Percentiles rank a stretch among this genome's conserved stretches.
These are phyloP conservation scores for Pocillopora grandis DNA, from an alignment of 92 coral and sea anemone genomes.

Conservation along the genomic window DNA sequence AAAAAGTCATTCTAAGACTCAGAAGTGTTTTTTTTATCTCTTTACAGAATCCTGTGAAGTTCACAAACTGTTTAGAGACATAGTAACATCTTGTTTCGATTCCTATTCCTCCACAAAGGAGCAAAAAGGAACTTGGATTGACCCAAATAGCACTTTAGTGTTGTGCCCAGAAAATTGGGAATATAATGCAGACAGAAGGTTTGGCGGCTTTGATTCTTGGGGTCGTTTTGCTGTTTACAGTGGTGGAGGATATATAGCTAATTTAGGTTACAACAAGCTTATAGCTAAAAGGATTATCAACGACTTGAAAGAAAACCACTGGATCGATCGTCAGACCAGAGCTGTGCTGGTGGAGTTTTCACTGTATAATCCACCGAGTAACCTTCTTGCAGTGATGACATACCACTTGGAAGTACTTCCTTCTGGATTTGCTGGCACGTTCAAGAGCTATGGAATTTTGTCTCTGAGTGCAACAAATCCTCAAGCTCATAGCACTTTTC, in stretches of 20 bases:
- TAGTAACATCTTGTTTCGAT: not conserved
- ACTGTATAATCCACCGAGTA: slow-evolving; percentile 27
- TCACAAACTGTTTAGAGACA: not conserved
- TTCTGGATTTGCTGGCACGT: slow-evolving; percentile 15
- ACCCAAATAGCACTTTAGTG: not conserved
- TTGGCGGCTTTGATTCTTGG: slow-evolving; percentile 32
- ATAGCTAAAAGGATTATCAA: slow-evolving; percentile 22
- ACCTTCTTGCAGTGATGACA: slow-evolving; percentile 12
- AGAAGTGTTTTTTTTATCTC: not conserved
- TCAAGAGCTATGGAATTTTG: slow-evolving; percentile 14
- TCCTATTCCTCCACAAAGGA: slow-evolving; percentile 5
- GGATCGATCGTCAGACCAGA: slow-evolving; percentile 39
- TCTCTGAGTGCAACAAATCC: slow-evolving; percentile 4
- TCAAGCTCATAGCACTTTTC: not conserved
- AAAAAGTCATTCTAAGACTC: no score
- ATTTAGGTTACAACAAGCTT: slow-evolving; percentile 28
- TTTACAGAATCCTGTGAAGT: not conserved
- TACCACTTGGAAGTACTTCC: slow-evolving; percentile 31
- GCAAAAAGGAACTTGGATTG: not conserved
- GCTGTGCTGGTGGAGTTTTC: slow-evolving; percentile 41
- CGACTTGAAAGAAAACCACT: slow-evolving; percentile 3
- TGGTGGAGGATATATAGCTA: slow-evolving; percentile 44
- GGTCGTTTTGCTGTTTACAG: slow-evolving; percentile 32
- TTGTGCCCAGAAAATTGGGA: slow-evolving; percentile 35
- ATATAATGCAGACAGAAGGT: not conserved